These are phyloP conservation scores for Uropsilus gracilis DNA, from an alignment of 2,113 vertebrate species.

Conservation along the genomic window DNA sequence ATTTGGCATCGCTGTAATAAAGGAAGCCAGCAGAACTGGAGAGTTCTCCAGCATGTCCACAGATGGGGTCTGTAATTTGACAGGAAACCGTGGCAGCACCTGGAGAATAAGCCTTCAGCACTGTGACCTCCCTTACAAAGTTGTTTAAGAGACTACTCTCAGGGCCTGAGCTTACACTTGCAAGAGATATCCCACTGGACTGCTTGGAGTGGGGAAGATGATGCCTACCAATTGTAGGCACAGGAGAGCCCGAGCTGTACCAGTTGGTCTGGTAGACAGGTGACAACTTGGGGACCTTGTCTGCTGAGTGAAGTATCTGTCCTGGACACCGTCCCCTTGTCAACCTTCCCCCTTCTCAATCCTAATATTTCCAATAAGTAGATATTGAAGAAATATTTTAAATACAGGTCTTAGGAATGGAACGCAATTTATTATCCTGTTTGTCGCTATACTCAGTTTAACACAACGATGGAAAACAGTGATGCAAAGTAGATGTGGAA, in stretches of 20 bases:
- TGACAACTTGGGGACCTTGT: no score
- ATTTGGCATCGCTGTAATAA: not conserved
- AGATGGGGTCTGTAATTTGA: no score
- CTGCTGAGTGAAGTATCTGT: not conserved
- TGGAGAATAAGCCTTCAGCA: not conserved
- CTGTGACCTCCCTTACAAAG: rapidly evolving
- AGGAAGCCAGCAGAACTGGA: not conserved
- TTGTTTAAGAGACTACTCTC: not conserved
- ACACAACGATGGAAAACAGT: not conserved
- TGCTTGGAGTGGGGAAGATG: not conserved
- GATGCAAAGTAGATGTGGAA: not conserved
- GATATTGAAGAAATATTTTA: conserved; percentile 11
- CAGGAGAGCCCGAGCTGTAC: not conserved
- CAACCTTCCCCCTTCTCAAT: not conserved
- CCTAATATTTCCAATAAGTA: not conserved
- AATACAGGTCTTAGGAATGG: not conserved
- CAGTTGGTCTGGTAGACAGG: not conserved
- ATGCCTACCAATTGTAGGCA: not conserved
- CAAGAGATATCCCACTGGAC: no score
- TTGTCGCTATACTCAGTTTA: not conserved
- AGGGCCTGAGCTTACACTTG: not conserved
- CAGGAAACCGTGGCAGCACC: not conserved
- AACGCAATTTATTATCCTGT: not conserved
- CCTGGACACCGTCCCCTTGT: no score
- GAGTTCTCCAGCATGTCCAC: not conserved